phyloP scores from a whole-genome alignment of 2,797 vertebrate genomes.

The Toxotes lorentzi region DNA sequence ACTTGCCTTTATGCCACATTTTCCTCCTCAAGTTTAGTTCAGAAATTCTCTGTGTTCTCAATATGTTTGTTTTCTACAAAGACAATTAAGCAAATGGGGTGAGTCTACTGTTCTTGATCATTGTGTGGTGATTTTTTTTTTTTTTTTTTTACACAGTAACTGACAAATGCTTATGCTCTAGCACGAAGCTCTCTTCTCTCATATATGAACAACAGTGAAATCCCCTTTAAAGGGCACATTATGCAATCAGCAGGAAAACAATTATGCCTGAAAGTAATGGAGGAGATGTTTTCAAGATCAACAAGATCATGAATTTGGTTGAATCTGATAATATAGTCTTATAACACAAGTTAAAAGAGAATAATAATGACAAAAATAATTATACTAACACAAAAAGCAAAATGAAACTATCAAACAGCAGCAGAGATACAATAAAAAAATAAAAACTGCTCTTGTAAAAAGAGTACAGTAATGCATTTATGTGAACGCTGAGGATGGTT shows the following conservation, averaged over 20 bases:
- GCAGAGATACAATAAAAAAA: not conserved
- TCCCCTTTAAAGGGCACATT: not conserved
- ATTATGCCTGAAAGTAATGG: not conserved
- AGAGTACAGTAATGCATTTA: not conserved
- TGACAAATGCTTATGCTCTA: no score
- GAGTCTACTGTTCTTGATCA: no score
- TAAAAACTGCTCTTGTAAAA: no score
- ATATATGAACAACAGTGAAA: not conserved
- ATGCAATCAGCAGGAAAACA: not conserved
- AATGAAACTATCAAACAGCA: not conserved
- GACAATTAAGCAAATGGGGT: rapidly evolving
- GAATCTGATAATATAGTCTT: no score
- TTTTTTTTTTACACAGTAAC: no score
- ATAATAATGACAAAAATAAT: not conserved
- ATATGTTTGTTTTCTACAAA: not conserved
- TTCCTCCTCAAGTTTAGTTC: not conserved
- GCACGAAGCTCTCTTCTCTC: no score
- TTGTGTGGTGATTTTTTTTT: no score
- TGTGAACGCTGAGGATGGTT: no score
- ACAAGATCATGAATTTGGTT: not conserved
- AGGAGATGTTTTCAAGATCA: not conserved
- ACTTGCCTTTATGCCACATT: no score
- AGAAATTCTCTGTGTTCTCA: not conserved
- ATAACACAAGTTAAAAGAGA: not conserved
- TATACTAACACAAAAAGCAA: not conserved